Base-by-base conservation (phyloP, 2,888 invertebrate species). In the Cinara cedri region DNA sequence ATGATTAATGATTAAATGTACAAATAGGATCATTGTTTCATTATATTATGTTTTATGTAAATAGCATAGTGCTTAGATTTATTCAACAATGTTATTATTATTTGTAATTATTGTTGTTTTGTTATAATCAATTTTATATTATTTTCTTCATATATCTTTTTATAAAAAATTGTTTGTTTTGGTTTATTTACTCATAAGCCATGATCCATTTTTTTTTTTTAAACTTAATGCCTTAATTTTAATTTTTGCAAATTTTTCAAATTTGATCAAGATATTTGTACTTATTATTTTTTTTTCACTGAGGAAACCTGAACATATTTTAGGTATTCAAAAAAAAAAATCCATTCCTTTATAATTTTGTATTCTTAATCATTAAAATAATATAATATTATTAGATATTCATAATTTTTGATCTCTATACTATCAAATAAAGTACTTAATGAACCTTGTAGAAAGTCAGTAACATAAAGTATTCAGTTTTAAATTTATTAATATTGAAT, bases 361-460 rank as follows among this genome's bases (percentile, higher is more conserved):
- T 49, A 49, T 66, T 24, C 34, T 34, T 34, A 34, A 34, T 4
- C n/a, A 1, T 42, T 63, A 19, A 44, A 21, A 66, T 66, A 34
- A 34, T 34, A 34, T 34, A 4, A 34, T 49, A 26, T 68, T 68
- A 8, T 34, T 51, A n/a, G n/a, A n/a, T n/a, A 13, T 13, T 68
- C 8, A 51, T 68, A 26, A 51, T 68, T 51, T 68, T 68, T 68
- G 68, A 68, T 68, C 68, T 68, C 68, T 68, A 51, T 34, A n/a
- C 34, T 26, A 68, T 51, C 26, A 13, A 51, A 34, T 8, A n/a
- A 51, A 51, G 68, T 68, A 68, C 51, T 68, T 68, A 51, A 51
- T 34, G 26, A 19, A 19, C 26, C n/a, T 9, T 10, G 11, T 60
- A 2, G 16, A 60, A 11, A 60, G 26, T 60, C 10, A 16, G 26